Base-by-base conservation (phyloP, 2,888 invertebrate species). In the Petrolisthes cinctipes region DNA sequence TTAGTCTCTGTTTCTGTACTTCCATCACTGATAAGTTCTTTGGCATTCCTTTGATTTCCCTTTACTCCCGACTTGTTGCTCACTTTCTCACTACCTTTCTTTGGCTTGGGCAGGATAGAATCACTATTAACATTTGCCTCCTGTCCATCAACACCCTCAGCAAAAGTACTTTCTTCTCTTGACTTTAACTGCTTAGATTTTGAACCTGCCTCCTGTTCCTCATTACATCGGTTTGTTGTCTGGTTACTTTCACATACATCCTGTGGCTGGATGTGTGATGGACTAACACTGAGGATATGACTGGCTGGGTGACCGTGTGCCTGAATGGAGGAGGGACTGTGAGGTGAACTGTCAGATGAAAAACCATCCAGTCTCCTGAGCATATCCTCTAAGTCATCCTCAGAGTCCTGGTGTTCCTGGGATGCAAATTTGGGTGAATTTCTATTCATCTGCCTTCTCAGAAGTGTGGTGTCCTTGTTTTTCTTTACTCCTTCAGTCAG, bases 311-410 rank as follows among this genome's bases (percentile, higher is more conserved):
- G 71, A 71, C n/a, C 20, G n/a, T 71, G 17, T n/a, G 71, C 14
- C 17, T n/a, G 71, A 71, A 6, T n/a, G 71, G 6, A n/a, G n/a
- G 20, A 23, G 23, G 83, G 83, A 9, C 75, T 83, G 14, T 57
- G 14, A 23, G 17, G 11, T 14, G 75, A 20, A 57, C 81, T 61
- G 14, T 53, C 61, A 5, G 86, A 80, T 5, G 81, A 82, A 23
- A 80, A 73, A 17, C 86, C 86, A 66, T 86, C 86, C 82, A 86
- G 51, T 61, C 86, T 82, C 66, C 61, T 86, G 0, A 86, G 71
- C 20, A 82, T 86, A 14, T 86, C 86, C 73, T 86, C 86, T n/a
- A 86, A 82, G 57, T 86, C 86, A 14, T 86, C 86, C 17, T 54
- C 56, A 3, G 9, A 56, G 17, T 83, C 83, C 56, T 14, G 57